A percentile compares a stretch with the other conserved stretches of the same genome.
These are phyloP conservation scores for Catostylus mosaicus DNA, from an alignment of 30 jellyfish, hydroid and myxozoan genomes.

Conservation along the genomic window DNA sequence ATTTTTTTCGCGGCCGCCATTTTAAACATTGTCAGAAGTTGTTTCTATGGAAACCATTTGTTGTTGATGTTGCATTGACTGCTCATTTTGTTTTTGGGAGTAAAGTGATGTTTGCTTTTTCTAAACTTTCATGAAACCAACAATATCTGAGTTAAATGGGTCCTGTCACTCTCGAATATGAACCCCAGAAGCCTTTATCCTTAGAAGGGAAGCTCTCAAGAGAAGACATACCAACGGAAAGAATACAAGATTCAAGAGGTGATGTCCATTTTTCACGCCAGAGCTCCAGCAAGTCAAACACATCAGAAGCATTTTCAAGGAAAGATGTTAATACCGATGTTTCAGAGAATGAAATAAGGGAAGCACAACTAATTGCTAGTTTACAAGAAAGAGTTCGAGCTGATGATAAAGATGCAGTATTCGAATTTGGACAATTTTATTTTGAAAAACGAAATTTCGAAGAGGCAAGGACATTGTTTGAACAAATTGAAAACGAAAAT, in stretches of 20 bases:
- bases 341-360: constrained; percentile 32
- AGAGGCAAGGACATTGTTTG: constrained; percentile 73
- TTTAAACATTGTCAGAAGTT: no score
- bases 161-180: neutral
- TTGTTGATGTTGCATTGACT: neutral
- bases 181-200: constrained; percentile 5
- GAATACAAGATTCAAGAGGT: neutral
- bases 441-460: constrained; percentile 36
- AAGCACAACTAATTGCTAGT: constrained; percentile 1
- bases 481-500: constrained; percentile 40
- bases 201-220: constrained; percentile 27
- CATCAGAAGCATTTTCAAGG: neutral
- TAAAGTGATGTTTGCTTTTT: no score
- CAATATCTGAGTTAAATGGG: constrained; percentile 14
- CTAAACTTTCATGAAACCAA: no score
- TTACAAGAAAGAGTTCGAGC: constrained; percentile 9
- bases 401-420: constrained; percentile 56
- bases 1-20: no score
- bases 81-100: neutral
- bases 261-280: neutral
- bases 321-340: constrained; percentile 39
- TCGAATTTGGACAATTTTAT: constrained; percentile 71
- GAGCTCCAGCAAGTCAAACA: neutral
- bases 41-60: neutral
- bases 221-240: constrained; percentile 9